phyloP scores from a whole-genome alignment of 2,113 vertebrate species.

The Rhynchomys soricoides region DNA sequence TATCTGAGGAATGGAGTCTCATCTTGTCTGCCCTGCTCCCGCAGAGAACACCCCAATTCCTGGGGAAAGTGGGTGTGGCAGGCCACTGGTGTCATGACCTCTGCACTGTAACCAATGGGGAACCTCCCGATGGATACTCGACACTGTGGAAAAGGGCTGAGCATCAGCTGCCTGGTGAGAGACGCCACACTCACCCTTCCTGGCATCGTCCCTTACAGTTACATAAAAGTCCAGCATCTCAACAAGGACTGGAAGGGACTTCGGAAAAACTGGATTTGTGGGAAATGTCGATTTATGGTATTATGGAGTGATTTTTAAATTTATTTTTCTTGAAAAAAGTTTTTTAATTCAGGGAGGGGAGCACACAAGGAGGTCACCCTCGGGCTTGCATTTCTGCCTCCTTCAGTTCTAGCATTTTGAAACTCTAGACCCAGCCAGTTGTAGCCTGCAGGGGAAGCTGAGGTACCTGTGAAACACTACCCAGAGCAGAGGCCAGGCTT shows the following conservation, averaged over 20 bases:
- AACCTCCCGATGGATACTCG: fast-evolving
- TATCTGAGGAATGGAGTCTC: neutral
- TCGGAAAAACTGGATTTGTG: constrained; percentile 54
- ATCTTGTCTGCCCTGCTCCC: neutral
- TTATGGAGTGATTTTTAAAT: constrained; percentile 40
- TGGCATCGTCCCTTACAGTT: fast-evolving
- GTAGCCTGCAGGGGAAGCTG: neutral
- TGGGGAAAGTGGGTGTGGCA: neutral
- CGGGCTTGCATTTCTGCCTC: neutral
- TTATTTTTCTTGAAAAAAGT: constrained; percentile 2
- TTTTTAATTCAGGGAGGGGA: neutral
- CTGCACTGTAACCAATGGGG: neutral
- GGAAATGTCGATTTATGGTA: neutral
- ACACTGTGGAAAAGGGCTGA: neutral
- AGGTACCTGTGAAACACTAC: neutral
- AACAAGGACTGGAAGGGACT: constrained; percentile 4
- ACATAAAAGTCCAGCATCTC: neutral
- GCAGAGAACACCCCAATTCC: neutral
- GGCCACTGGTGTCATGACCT: fast-evolving
- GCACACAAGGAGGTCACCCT: neutral
- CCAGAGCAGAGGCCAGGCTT: neutral
- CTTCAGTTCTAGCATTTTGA: neutral
- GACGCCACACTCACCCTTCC: fast-evolving
- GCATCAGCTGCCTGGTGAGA: neutral
- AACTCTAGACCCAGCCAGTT: neutral